phyloP scores from a whole-genome alignment of 2,797 vertebrate genomes.

The Cottoperca gobio region DNA sequence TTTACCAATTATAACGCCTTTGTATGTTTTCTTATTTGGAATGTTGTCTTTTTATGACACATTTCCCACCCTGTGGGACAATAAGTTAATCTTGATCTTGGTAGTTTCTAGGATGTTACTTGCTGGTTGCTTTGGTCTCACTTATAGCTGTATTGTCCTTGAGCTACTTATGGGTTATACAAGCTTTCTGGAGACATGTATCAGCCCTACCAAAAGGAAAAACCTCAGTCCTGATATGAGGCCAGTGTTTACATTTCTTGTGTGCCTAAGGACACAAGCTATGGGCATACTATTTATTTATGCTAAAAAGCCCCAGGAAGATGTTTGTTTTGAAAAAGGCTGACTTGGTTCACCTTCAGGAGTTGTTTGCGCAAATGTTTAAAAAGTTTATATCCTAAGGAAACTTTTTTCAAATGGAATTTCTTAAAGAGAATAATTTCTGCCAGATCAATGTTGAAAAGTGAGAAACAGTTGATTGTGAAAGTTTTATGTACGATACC shows the following conservation, averaged over 20 bases:
- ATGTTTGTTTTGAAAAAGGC: background rate
- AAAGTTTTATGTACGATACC: background rate
- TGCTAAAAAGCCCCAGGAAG: background rate
- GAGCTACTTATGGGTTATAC: background rate
- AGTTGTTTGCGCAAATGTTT: background rate
- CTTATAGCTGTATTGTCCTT: conserved; percentile 18
- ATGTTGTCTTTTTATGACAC: too few relatives aligned
- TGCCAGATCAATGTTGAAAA: background rate
- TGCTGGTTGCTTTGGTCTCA: background rate
- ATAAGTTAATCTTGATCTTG: too few relatives aligned
- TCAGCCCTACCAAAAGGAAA: conserved; percentile 1
- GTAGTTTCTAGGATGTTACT: background rate
- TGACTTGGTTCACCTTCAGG: conserved; percentile 7
- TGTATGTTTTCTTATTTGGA: too few relatives aligned
- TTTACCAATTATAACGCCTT: too few relatives aligned
- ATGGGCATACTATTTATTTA: conserved; percentile 5
- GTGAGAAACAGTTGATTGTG: too few relatives aligned
- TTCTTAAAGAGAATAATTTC: background rate
- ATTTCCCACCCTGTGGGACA: too few relatives aligned
- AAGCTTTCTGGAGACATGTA: conserved; percentile 7
- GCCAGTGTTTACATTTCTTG: background rate
- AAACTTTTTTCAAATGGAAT: background rate
- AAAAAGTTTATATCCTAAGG: background rate
- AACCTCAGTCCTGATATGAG: conserved; percentile 1
- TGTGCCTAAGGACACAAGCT: background rate